Evolutionary conservation across 2,888 invertebrate genomes (phyloP).

Genomic region (Unio delphinus): DNA sequence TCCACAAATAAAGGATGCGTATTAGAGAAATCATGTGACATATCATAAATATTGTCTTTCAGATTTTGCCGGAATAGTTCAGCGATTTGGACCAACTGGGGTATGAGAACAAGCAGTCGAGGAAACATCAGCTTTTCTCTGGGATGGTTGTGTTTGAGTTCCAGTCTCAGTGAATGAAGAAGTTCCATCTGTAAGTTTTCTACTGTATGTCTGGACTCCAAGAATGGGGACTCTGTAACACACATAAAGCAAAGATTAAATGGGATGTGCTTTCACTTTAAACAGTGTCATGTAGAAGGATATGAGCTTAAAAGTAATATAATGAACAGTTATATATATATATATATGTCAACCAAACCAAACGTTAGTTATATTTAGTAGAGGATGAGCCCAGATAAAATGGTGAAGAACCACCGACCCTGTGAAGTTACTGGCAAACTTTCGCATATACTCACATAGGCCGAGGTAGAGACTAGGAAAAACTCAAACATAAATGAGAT

Average conservation of each 20-base stretch:
- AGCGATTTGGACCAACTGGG: constrained; percentile 55
- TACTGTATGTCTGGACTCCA: constrained; percentile 31
- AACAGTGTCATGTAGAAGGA: too few species aligned
- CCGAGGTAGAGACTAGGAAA: too few species aligned
- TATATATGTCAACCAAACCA: too few species aligned
- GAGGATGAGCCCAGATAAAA: too few species aligned
- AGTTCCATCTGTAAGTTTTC: constrained; percentile 54
- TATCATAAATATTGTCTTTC: constrained; percentile 44
- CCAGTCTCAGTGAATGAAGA: constrained; percentile 54
- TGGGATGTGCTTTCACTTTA: not conserved
- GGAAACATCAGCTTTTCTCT: constrained; percentile 53
- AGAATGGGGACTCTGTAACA: constrained; percentile 41
- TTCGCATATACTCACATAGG: too few species aligned
- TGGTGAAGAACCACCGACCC: too few species aligned
- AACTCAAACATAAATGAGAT: too few species aligned
- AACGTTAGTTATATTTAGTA: too few species aligned
- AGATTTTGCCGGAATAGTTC: constrained; percentile 54
- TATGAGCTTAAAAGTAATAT: too few species aligned
- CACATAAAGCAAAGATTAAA: not conserved
- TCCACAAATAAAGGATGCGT: constrained; percentile 56
- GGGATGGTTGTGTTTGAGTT: constrained; percentile 62
- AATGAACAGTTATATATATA: too few species aligned
- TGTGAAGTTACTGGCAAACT: too few species aligned
- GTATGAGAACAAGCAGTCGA: constrained; percentile 52
- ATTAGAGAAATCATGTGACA: constrained; percentile 34